phyloP scores from a whole-genome alignment of 2,888 invertebrate genomes.

The Ichneumoninae sp. region DNA sequence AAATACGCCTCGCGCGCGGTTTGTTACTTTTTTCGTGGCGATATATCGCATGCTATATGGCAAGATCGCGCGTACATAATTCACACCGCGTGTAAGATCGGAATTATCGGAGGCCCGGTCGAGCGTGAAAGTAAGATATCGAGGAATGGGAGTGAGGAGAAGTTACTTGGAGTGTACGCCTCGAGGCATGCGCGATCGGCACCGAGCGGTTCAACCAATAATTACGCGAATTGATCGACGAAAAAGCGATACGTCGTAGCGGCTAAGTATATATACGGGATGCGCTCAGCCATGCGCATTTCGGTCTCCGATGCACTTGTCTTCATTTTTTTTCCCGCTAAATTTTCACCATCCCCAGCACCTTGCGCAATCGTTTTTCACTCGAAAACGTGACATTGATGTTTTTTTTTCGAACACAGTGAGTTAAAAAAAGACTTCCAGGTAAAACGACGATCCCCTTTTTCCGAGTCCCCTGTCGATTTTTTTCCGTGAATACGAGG shows the following conservation, averaged over 20 bases:
- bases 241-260: constrained; percentile 57
- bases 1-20: constrained; percentile 30
- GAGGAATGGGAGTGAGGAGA: constrained; percentile 19
- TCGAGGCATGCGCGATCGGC: constrained; percentile 39
- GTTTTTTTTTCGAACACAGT: constrained; percentile 8
- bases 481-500: background rate
- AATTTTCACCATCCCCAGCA: background rate
- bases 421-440: constrained; percentile 9
- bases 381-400: constrained; percentile 39
- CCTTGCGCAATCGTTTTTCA: constrained; percentile 31
- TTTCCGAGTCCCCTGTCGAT: constrained; percentile 8
- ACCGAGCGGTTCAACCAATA: constrained; percentile 56
- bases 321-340: background rate
- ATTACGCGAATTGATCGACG: constrained; percentile 63
- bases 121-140: constrained; percentile 65
- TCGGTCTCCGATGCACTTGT: constrained; percentile 29
- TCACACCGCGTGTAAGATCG: constrained; percentile 70
- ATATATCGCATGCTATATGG: constrained; percentile 9
- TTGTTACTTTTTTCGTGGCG: background rate
- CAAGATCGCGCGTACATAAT: constrained; percentile 66
- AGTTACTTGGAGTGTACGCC: constrained; percentile 5
- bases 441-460: constrained; percentile 24
- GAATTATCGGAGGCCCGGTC: constrained; percentile 56
- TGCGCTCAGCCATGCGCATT: background rate
- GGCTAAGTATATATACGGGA: constrained; percentile 52